Evolutionary conservation across 2,888 invertebrate genomes (phyloP), one percentile per base, ranked within the genome.

Genomic region (Ophion obscuratus): DNA sequence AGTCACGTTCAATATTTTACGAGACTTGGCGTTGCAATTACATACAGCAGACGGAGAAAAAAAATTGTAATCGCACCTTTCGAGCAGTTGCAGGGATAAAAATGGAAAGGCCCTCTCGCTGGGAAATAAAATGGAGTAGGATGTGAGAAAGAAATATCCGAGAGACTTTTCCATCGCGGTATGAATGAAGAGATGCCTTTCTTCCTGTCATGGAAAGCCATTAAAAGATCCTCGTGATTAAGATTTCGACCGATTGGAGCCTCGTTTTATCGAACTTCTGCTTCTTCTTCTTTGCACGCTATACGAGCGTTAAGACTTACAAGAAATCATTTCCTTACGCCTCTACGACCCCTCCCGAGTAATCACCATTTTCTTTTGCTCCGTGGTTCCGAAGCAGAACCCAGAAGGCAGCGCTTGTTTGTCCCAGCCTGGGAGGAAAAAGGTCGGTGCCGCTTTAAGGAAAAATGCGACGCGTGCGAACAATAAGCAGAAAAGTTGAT

Each of bases 401-500:
- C 62, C 36, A 61, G 61, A 74, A 5, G 74, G 24, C 40, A 61
- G 36, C 36, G 61, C 20, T 24, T 62, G 62, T 74, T 74, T 74
- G n/a, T 44, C 20, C 20, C 36, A 74, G 40, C 5, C 7, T 20
- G 40, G 61, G 5, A 0, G 40, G 66, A 47, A 76, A 84, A 80
- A 76, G 44, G 66, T 14, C 76, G 27, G 59, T 66, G n/a, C 9
- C 75, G 59, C 44, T 61, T 47, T 27, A 11, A 10, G 10, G 61
- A 66, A 76, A 83, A 31, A 20, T 20, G 5, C 76, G 20, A 64
- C 64, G 75, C 27, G 62, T 47, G 10, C 71, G 76, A 61, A 80
- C 80, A 84, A 76, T 75, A 61, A 71, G 47, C 11, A 59, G 59
- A 31, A 59, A 66, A 70, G 53, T n/a, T 61, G 36, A 61, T 71